Evolutionary conservation across 1,140 invertebrate genomes (phyloP), one percentile per base, ranked within the genome.

Genomic region (Cheumatopsyche charites): DNA sequence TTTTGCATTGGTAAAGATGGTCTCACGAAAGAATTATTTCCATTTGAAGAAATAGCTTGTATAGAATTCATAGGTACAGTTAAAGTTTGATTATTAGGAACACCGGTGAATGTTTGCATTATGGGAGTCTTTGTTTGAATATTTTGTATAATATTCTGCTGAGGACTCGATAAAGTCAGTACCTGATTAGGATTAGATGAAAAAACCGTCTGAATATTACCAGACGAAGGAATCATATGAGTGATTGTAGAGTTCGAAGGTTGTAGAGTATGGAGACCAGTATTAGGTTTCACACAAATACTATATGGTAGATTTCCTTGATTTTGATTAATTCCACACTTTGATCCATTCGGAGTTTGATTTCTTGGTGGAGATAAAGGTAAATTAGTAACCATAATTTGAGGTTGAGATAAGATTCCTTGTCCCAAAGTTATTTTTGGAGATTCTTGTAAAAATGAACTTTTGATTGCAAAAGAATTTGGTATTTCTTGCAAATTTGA

Each of bases 381-480:
- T 80, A 85, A 82, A 71, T 84, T 82, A 4, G 83, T 83, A 12
- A 84, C 83, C 55, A 84, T 83, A 29, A 84, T 83, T 78, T 85
- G 83, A 12, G 83, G 82, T 67, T 83, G 83, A 4, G 82, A 83
- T 36, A 84, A 43, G 15, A 84, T 79, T 78, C 71, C 71, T 58
- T 73, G 74, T 15, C 62, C 25, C 13, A 71, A 45, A 6, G 63
- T 66, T 13, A 73, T 41, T 73, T 76, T 76, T 26, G 74, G 69
- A 41, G 67, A 29, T 43, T 72, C 70, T 29, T 66, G 62, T 7
- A 72, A 21, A 23, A 47, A 49, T 12, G 62, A 47, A n/a, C 15
- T 58, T 58, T 70, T 75, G 25, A 72, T 58, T 19, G 68, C 70
- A 19, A 71, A 71, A 2, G 66, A 42, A 43, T 66, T 67, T n/a